Base-by-base conservation (phyloP, 2,113 vertebrate genomes). In the Synodontis membranacea region DNA sequence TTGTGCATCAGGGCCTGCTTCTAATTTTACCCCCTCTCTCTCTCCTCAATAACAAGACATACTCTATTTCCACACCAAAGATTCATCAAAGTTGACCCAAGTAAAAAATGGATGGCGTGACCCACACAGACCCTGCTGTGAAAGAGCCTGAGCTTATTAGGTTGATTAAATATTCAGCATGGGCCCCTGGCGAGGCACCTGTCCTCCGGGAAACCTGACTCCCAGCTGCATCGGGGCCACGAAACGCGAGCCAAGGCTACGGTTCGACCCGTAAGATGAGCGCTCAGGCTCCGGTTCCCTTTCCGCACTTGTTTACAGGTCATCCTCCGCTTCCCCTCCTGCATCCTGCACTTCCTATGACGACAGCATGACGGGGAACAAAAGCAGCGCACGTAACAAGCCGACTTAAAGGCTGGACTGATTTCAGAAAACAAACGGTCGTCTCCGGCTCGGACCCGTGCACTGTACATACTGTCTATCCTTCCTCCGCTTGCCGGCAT, bases 281-380 rank as follows among this genome's bases (percentile, higher is more conserved):
- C 91, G 72, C 90, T 4, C 81, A 28, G 21, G 82, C 84, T 88
- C 84, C 31, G 42, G 76, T 88, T 88, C 66, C 68, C 88, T 78
- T 21, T 52, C 84, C 70, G 86, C 87, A 78, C 90, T 92, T 93
- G 92, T 94, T 94, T 93, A 94, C 92, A 81, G 83, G 88, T 91
- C 70, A 83, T 90, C 92, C 92, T 92, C 89, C 91, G 91, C 92
- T 93, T 94, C 93, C 94, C 94, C 90, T 86, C 83, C 83, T 76
- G 60, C 6, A 84, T 84, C 54, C 81, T 91, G 89, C 90, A 91
- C 91, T 92, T 93, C 93, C 91, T 81, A 90, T 89, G 66, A 85
- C 75, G 0, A 31, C 75, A 72, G 72, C 82, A 39, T 17, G 37
- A 83, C 83, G 70, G 48, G 23, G 83, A 85, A 88, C 28, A 23